phyloP scores from a whole-genome alignment of 2,888 invertebrate genomes.

The Parasteatoda lunata region DNA sequence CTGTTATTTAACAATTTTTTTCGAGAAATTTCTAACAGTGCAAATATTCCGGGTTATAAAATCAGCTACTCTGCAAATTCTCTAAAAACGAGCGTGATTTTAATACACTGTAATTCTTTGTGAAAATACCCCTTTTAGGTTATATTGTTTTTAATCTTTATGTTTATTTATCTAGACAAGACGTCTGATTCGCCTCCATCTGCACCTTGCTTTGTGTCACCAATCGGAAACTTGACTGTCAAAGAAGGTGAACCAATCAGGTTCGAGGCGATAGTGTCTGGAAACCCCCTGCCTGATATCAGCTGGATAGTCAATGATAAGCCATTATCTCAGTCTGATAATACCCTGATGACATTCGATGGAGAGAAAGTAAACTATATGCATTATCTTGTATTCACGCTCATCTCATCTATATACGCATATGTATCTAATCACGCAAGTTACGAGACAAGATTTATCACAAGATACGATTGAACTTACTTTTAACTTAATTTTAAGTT shows the following conservation, averaged over 20 bases:
- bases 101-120: too few relatives aligned
- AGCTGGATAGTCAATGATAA: conserved; percentile 70
- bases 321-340: conserved; percentile 78
- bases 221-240: conserved; percentile 82
- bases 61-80: too few relatives aligned
- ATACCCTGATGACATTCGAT: conserved; percentile 85
- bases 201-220: conserved; percentile 84
- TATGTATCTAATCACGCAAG: too few relatives aligned
- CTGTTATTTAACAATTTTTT: too few relatives aligned
- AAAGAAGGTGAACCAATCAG: conserved; percentile 86
- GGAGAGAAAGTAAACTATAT: conserved; percentile 81
- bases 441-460: too few relatives aligned
- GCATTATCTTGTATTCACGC: neutral
- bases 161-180: conserved; percentile 27
- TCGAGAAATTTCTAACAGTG: too few relatives aligned
- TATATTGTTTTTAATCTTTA: too few relatives aligned
- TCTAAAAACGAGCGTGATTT: too few relatives aligned
- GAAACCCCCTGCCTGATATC: conserved; percentile 69
- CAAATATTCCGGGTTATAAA: too few relatives aligned
- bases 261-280: conserved; percentile 69
- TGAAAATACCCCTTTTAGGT: too few relatives aligned
- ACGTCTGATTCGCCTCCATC: conserved; percentile 29
- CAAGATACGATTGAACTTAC: too few relatives aligned
- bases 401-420: neutral
- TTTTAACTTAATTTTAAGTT: too few relatives aligned